These are phyloP conservation scores for Alcedo atthis DNA, from an alignment of 2,797 vertebrate species.

Conservation along the genomic window DNA sequence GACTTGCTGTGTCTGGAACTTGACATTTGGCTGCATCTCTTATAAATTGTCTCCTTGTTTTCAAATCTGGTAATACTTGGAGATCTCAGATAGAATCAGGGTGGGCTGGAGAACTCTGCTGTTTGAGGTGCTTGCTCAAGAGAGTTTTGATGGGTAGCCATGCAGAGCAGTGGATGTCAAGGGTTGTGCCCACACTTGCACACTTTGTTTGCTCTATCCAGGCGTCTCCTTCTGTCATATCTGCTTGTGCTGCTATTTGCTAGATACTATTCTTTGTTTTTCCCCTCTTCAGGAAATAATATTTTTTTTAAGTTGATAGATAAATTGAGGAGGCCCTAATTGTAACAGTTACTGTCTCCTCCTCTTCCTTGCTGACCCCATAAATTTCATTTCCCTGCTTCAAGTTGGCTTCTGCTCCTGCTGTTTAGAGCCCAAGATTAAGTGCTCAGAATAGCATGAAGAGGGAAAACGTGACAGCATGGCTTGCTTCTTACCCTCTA, in stretches of 20 bases:
- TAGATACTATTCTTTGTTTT: background rate
- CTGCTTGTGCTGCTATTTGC: background rate
- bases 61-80: background rate
- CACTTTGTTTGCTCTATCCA: background rate
- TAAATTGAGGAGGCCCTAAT: background rate
- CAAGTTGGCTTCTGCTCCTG: background rate
- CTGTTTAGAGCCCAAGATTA: conserved; percentile 18
- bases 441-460: conserved; percentile 11
- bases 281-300: background rate
- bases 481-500: conserved; percentile 30
- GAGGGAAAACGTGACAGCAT: background rate
- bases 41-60: background rate
- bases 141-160: background rate
- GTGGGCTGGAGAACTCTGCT: background rate
- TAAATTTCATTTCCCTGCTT: background rate
- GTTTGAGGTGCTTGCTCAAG: background rate
- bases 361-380: background rate
- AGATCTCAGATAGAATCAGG: background rate
- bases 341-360: background rate
- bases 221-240: background rate
- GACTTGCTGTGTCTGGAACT: background rate
- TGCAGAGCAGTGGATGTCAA: background rate
- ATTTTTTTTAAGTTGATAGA: background rate
- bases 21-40: background rate
- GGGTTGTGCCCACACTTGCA: background rate